These are phyloP conservation scores for Cylloceria caligata DNA, from an alignment of 2,888 invertebrate species.

Conservation along the genomic window DNA sequence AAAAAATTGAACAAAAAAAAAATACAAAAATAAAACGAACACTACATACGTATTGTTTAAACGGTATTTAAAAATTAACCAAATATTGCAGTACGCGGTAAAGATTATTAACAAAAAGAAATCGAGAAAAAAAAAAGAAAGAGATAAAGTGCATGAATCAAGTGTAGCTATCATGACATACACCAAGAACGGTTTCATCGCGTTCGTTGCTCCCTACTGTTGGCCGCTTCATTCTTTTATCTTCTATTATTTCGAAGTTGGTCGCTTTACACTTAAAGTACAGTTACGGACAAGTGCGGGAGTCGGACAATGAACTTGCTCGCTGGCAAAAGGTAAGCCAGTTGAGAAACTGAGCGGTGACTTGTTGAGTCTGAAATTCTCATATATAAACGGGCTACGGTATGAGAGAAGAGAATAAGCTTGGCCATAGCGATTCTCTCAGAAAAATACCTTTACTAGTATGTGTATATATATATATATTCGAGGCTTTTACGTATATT, in stretches of 20 bases:
- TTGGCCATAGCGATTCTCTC: not conserved
- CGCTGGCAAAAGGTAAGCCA: not conserved
- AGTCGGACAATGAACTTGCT: constrained; percentile 27
- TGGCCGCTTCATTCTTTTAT: not conserved
- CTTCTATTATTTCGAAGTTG: not conserved
- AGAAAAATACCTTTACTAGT: not conserved
- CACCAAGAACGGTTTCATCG: not conserved
- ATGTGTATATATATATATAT: too few species aligned
- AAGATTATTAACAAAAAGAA: too few species aligned
- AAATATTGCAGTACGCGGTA: too few species aligned
- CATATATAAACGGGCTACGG: not conserved
- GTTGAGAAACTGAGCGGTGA: not conserved
- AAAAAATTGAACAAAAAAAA: too few species aligned
- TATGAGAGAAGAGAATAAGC: not conserved
- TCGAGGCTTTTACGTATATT: not conserved
- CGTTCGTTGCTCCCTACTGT: constrained; percentile 1
- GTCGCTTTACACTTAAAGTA: constrained; percentile 7
- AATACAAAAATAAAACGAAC: too few species aligned
- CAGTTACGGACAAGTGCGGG: constrained; percentile 3
- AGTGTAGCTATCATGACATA: not conserved
- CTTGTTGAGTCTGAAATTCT: not conserved
- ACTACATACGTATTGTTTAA: too few species aligned
- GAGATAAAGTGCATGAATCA: not conserved
- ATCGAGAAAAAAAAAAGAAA: not conserved
- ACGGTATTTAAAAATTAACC: too few species aligned